Evolutionary conservation across 2,797 vertebrate species (phyloP).

Genomic region (Hyperoplus immaculatus): DNA sequence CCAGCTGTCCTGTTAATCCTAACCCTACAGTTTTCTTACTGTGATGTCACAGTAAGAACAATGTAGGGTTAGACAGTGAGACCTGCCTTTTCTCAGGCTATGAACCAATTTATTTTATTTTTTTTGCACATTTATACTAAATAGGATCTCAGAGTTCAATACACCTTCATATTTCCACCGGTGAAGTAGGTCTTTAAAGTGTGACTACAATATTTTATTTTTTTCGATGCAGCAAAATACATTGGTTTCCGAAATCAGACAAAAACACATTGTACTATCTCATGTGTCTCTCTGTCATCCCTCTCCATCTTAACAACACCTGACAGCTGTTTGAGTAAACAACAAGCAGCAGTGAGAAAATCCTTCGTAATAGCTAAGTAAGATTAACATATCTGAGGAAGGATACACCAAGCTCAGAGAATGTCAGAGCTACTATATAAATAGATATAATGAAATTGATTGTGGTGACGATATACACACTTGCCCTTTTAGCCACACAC

Average conservation of each 20-base stretch:
- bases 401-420: conserved; percentile 4
- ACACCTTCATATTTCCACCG: too few species aligned
- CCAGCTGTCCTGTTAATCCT: too few species aligned
- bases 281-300: conserved; percentile 19
- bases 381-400: conserved; percentile 3
- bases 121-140: too few species aligned
- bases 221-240: background rate
- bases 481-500: background rate
- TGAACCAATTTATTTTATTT: too few species aligned
- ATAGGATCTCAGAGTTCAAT: too few species aligned
- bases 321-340: conserved; percentile 47
- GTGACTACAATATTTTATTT: background rate
- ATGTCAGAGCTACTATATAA: background rate
- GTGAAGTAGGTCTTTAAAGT: too few species aligned
- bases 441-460: background rate
- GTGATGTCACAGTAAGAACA: too few species aligned
- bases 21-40: too few species aligned
- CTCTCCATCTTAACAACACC: conserved; percentile 17
- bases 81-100: too few species aligned
- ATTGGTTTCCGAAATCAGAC: conserved; percentile 27
- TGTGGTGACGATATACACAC: background rate
- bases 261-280: background rate
- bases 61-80: too few species aligned
- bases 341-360: conserved; percentile 8
- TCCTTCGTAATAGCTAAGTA: conserved; percentile 1